Evolutionary conservation across 1,140 invertebrate genomes (phyloP), one percentile per base, ranked within the genome.

Genomic region (Radopholus similis): DNA sequence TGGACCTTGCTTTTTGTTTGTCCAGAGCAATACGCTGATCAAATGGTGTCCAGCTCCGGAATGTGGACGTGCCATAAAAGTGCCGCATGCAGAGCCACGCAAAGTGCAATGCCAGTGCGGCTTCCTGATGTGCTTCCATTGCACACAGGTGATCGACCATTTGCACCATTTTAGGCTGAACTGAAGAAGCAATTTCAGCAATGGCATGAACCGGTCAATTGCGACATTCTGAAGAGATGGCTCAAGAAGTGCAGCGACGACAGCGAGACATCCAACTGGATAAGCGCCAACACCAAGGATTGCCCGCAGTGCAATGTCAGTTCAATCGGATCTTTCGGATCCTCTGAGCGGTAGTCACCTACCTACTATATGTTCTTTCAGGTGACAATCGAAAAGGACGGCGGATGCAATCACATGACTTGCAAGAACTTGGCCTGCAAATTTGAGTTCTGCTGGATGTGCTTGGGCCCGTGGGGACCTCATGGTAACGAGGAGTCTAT

Each of bases 241-340:
- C 93, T 96, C 64, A 97, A 97, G 85, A 99, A 98, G 85, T 97
- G 94, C 85, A 93, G 96, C 82, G 95, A 98, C 83, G 95, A 99
- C 83, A 96, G 92, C 11, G 95, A 97, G 86, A 98, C 95, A 34
- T 95, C 92, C 23, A 97, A 97, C 83, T 99, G 95, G 95, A 96
- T 98, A 79, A 93, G 92, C 56, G 95, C 94, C 5, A 97, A 99
- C 85, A 98, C 95, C 34, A 97, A 98, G 84, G 74, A 77, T 21
- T 79, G 77, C 34, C 77, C 78, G 1, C 68, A 80, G 21, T 79
- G 77, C 38, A 44, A 75, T 35, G 76, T 78, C 21, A 42, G 58
- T 54, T 26, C 42, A 4, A 18, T 35, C 13, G n/a, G 8, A 13
- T 9, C 28, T 21, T 3, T 54, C 49, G 32, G 28, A 37, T 0